Conservation (phyloP, 1,140 invertebrate genomes). For the Caenorhabditis latens region DNA sequence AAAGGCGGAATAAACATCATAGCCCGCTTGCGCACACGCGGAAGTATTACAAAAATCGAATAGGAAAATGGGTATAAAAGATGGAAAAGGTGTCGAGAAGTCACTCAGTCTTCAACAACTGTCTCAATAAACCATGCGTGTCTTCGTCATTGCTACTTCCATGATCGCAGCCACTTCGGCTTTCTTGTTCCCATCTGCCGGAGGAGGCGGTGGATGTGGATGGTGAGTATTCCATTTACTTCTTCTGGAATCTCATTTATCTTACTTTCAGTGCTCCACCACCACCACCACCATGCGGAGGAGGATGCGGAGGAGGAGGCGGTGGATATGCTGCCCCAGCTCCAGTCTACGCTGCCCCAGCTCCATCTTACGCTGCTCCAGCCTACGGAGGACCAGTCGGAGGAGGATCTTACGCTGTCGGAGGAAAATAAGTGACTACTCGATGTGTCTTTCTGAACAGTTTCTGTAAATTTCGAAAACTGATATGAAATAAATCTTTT, state of each 20-base stretch:
- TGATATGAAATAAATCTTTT: background rate
- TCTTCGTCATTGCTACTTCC: background rate
- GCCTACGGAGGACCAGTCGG: background rate
- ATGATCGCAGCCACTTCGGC: slow-evolving; percentile 7
- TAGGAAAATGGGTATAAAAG: slow-evolving; percentile 21
- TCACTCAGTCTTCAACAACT: background rate
- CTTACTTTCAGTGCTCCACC: slow-evolving; percentile 19
- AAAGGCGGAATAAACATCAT: slow-evolving; percentile 1
- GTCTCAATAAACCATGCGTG: background rate
- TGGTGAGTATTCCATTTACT: background rate
- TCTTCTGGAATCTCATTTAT: background rate
- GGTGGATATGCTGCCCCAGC: slow-evolving; percentile 1
- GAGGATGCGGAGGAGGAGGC: slow-evolving; percentile 8
- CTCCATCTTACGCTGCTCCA: slow-evolving; percentile 8
- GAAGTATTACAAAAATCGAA: slow-evolving; percentile 14
- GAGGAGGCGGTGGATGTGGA: slow-evolving; percentile 49
- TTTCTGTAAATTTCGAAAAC: slow-evolving; percentile 27
- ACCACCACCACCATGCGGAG: slow-evolving; percentile 21
- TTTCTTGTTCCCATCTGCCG: slow-evolving; percentile 47
- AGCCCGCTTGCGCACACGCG: background rate
- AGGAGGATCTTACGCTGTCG: slow-evolving; percentile 12
- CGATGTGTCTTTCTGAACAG: background rate
- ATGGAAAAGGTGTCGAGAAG: background rate
- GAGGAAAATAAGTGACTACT: background rate
- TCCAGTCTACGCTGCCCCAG: slow-evolving; percentile 39